These are phyloP conservation scores for Lapara coniferarum DNA, from an alignment of 2,888 invertebrate genomes.

Conservation along the genomic window DNA sequence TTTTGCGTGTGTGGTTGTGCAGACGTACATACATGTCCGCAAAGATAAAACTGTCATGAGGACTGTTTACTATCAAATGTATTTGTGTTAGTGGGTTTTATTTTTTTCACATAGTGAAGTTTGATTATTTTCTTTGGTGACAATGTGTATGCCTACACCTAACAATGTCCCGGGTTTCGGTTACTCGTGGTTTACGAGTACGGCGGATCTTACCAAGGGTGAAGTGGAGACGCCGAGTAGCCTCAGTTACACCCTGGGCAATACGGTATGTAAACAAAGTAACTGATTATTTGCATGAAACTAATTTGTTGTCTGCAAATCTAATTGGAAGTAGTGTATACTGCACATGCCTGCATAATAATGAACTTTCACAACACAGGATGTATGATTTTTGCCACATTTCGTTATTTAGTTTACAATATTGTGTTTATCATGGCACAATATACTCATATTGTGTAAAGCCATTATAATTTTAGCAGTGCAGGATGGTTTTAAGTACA, in stretches of 20 bases:
- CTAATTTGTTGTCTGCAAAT: not conserved
- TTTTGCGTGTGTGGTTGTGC: slow-evolving; percentile 79
- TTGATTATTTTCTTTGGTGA: slow-evolving; percentile 49
- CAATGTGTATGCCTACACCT: slow-evolving; percentile 83
- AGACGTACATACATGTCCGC: slow-evolving; percentile 78
- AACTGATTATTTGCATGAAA: not conserved
- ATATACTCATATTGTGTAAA: no score
- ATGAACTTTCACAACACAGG: slow-evolving; percentile 27
- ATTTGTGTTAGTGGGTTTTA: slow-evolving; percentile 74
- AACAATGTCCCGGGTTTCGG: slow-evolving; percentile 81
- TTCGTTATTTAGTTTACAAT: not conserved
- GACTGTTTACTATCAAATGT: slow-evolving; percentile 78
- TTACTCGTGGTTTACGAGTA: slow-evolving; percentile 80
- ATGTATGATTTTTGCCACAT: not conserved
- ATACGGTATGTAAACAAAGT: slow-evolving; percentile 64
- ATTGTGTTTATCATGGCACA: no score
- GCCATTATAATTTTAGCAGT: no score
- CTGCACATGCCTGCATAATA: slow-evolving; percentile 34
- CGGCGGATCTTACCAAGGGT: slow-evolving; percentile 77
- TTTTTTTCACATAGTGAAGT: slow-evolving; percentile 61
- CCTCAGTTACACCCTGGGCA: slow-evolving; percentile 79
- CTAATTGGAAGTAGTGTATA: slow-evolving; percentile 4
- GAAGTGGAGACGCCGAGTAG: slow-evolving; percentile 81
- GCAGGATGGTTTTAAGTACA: no score
- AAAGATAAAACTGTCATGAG: slow-evolving; percentile 81